Evolutionary conservation across 1,140 invertebrate genomes (phyloP), one percentile per base, ranked within the genome.

Genomic region (Drosophila nannoptera): DNA sequence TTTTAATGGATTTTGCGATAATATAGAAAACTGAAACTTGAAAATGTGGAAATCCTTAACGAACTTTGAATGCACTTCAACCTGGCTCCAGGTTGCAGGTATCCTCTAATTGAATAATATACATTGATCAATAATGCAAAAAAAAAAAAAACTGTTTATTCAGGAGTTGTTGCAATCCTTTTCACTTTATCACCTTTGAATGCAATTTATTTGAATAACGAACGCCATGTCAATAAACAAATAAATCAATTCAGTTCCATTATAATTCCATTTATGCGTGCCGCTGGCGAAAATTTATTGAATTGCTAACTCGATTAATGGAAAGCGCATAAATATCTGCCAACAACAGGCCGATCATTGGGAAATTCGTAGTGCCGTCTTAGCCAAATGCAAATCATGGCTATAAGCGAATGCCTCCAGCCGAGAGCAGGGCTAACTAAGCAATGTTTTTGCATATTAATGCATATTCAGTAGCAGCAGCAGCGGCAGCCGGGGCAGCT

Each of bases 361-460:
- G 61, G 45, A 43, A 55, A 38, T 62, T 54, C 42, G 33, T n/a
- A 45, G 32, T 36, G 8, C 8, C 1, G 35, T 1, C 35, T 36
- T 36, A 36, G n/a, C 12, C 12, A 36, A 36, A 36, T 6, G 4
- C 4, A 42, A 42, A 42, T 42, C 22, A 22, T 22, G 22, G 22
- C 22, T 3, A 22, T 22, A 22, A 22, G 22, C 22, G 22, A 22
- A 22, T 22, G 1, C 22, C 45, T 29, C 12, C 7, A 7, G 5
- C n/a, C 2, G 4, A 6, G 29, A 31, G 35, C 4, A 42, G n/a
- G 49, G 40, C 68, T 45, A 73, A 65, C 72, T 72, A 48, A 63
- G 49, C 46, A 58, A n/a, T 50, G 55, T 84, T 84, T 22, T 75
- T 75, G 78, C 75, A 83, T 84, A 83, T 67, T 78, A 78, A 84